Evolutionary conservation across 2,797 vertebrate genomes (phyloP), one percentile per base, ranked within the genome.

Genomic region (Adrianichthys oophorus): DNA sequence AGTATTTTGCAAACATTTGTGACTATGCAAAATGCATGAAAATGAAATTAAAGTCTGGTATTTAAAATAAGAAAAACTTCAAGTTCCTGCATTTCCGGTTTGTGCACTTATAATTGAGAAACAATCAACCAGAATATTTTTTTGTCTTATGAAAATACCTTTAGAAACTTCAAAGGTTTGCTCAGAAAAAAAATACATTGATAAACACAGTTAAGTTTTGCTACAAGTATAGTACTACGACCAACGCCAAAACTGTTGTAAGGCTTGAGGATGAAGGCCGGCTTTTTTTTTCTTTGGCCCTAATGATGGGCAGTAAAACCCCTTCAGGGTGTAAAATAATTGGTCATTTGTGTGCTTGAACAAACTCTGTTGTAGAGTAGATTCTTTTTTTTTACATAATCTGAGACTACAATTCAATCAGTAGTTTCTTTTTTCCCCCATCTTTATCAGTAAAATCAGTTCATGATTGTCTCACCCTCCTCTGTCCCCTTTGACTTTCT

Each of bases 321-420:
- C 80, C 89, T 79, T 53, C 4, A 55, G 83, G 85, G 77, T 68
- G 70, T 80, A 73, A 81, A 88, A 89, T 90, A 89, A 90, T 87
- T 90, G 84, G 87, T 68, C 79, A 80, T 87, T 85, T 89, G 64
- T 80, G 62, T 70, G 56, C 73, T 66, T 16, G 29, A 70, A 48
- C 72, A 67, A 80, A 77, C 70, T 84, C 41, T 51, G 61, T 45
- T 51, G 62, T 61, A 63, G 26, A 68, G 68, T 76, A 76, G 80
- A 83, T 62, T 29, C 19, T 21, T 54, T 70, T 32, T 46, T 43
- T 57, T 83, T 80, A 72, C 41, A 51, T 83, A 86, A 85, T 29
- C 54, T 63, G 72, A 80, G 74, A 65, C 19, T 57, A 65, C 62
- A 42, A 19, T 79, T 79, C 55, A 66, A 52, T 78, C 74, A 62